Percentiles rank a stretch among this genome's conserved stretches.
Evolutionary conservation across 1,140 invertebrate species (phyloP).

Genomic region (Ditylenchus dipsaci): DNA sequence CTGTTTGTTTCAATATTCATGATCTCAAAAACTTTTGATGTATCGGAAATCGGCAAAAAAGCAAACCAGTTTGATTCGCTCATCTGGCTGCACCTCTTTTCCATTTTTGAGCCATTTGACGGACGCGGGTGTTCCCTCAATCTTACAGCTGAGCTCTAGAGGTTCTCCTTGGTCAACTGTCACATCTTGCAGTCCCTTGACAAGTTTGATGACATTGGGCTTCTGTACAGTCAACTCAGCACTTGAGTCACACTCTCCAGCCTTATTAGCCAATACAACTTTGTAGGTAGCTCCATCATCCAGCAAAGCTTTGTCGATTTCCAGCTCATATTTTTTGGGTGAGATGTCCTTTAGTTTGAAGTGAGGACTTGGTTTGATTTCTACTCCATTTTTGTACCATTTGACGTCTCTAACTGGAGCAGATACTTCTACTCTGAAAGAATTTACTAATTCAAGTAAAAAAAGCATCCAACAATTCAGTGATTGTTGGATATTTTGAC

Average conservation of each 20-base stretch:
- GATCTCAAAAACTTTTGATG: no score
- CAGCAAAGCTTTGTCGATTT: slow-evolving; percentile 43
- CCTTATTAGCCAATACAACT: slow-evolving; percentile 51
- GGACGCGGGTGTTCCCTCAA: slow-evolving; percentile 45
- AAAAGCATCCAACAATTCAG: no score
- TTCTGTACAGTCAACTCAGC: slow-evolving; percentile 48
- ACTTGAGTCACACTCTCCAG: slow-evolving; percentile 51
- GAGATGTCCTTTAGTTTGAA: slow-evolving; percentile 45
- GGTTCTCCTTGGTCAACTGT: slow-evolving; percentile 52
- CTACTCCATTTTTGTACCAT: slow-evolving; percentile 55
- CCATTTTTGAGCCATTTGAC: slow-evolving; percentile 66
- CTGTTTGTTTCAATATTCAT: no score
- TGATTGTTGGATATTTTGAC: no score
- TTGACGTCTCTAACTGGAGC: slow-evolving; percentile 50
- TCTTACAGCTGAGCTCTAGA: slow-evolving; percentile 39
- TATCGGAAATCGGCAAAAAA: neutral
- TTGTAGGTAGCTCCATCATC: slow-evolving; percentile 55
- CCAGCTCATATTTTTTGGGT: slow-evolving; percentile 56
- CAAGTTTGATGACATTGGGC: slow-evolving; percentile 48
- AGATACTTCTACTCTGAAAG: slow-evolving; percentile 44
- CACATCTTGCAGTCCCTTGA: slow-evolving; percentile 50
- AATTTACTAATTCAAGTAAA: no score
- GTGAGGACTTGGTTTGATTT: slow-evolving; percentile 46
- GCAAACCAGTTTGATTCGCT: slow-evolving; percentile 66
- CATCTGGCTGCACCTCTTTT: slow-evolving; percentile 72